Base-by-base conservation (phyloP, 2,888 invertebrate species). In the Stenotaenia linearis region DNA sequence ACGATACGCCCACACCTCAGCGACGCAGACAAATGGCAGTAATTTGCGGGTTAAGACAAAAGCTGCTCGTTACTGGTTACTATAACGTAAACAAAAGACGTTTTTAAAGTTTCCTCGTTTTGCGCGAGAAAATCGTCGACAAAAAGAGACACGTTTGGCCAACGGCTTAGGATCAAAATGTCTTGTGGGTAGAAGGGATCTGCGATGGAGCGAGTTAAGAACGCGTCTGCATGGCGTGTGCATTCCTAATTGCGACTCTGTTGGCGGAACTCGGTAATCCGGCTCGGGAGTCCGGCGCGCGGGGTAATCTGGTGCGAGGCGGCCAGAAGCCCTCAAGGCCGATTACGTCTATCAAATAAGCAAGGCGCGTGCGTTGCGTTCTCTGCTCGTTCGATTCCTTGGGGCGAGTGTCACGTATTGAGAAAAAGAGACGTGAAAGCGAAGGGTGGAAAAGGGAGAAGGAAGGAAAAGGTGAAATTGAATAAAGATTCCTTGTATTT, bases 1-100 rank as follows among this genome's bases (percentile, higher is more conserved):
- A 69, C 69, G 69, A 69, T 69, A 69, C 69, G 69, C 69, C 69
- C 69, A 69, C 69, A 69, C 69, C 69, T 69, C 28, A 25, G 28
- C 23, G 45, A 32, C 18, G 10, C 21, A 69, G 69, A 69, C 69
- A 69, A 69, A 69, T 69, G 69, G 69, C 69, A 69, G 69, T 69
- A 69, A 69, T 69, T 69, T 69, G 69, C 69, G 69, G 69, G 69
- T 69, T 69, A 69, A 69, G 69, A 69, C 69, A 69, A 69, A 69
- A 69, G 69, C 69, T 6, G 15, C 69, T 69, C 69, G 69, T 69
- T 69, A 69, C 12, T 32, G 5, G 32, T 32, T 9, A 6, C 5
- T 9, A 32, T n/a, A 69, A 28, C 25, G 25, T 69, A 69, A 69
- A 69, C 69, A 69, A 69, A 69, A 50, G 50, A 1, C n/a, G 18